Evolutionary conservation across 2,888 invertebrate genomes (phyloP).

Genomic region (Drosophila algonquin): DNA sequence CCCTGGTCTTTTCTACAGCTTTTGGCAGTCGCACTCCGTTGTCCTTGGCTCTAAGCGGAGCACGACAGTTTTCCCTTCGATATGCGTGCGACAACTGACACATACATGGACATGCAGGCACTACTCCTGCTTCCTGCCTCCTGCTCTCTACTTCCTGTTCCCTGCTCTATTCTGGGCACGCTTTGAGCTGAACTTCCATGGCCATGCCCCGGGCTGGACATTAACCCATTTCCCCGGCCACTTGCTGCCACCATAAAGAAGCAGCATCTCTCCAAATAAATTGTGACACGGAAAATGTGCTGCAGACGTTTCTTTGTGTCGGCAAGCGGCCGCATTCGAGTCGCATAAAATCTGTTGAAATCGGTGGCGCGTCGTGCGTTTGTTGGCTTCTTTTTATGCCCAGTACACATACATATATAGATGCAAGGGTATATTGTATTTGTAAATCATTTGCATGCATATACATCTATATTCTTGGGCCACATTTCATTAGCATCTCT

Average conservation of each 20-base stretch:
- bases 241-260: background rate
- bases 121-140: background rate
- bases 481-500: no score
- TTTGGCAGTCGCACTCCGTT: slow-evolving; percentile 61
- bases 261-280: slow-evolving; percentile 17
- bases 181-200: slow-evolving; percentile 44
- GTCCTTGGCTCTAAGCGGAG: slow-evolving; percentile 55
- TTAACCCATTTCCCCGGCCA: slow-evolving; percentile 63
- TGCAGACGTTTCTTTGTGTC: slow-evolving; percentile 67
- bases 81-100: slow-evolving; percentile 61
- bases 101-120: slow-evolving; percentile 26
- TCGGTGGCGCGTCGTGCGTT: slow-evolving; percentile 38
- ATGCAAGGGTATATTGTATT: slow-evolving; percentile 3
- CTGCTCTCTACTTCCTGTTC: background rate
- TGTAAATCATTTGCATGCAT: background rate
- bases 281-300: slow-evolving; percentile 36
- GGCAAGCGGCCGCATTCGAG: slow-evolving; percentile 12
- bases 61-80: slow-evolving; percentile 59
- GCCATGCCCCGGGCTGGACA: slow-evolving; percentile 57
- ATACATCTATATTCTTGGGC: no score
- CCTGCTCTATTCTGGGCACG: background rate
- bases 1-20: slow-evolving; percentile 19
- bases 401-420: background rate
- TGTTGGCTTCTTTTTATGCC: slow-evolving; percentile 39
- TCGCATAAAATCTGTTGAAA: slow-evolving; percentile 70